These are phyloP conservation scores for Drosophila littoralis DNA, from an alignment of 1,140 invertebrate species.

Conservation along the genomic window DNA sequence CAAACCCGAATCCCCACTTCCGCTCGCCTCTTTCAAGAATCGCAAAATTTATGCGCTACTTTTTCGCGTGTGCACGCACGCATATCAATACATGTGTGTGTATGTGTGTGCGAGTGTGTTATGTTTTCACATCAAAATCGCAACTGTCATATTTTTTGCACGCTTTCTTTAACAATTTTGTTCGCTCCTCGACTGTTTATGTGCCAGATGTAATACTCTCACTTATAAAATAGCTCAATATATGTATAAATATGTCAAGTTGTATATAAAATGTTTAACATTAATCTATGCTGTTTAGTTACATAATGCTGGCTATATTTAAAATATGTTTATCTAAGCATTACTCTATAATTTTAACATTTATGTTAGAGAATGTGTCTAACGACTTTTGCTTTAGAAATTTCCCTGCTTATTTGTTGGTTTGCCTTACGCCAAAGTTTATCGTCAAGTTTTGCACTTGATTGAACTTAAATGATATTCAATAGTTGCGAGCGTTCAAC, in stretches of 20 bases:
- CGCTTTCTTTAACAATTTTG: slow-evolving; percentile 54
- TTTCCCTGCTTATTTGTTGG: neutral
- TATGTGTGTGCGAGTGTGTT: slow-evolving; percentile 32
- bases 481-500: slow-evolving; percentile 27
- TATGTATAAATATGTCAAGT: neutral
- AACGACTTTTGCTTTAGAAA: neutral
- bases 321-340: neutral
- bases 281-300: neutral
- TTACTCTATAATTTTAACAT: neutral
- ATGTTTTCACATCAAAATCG: slow-evolving; percentile 61
- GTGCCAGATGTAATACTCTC: slow-evolving; percentile 8
- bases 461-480: slow-evolving; percentile 69
- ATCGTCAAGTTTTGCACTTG: slow-evolving; percentile 75
- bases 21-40: slow-evolving; percentile 40
- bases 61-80: slow-evolving; percentile 41
- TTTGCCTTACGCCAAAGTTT: slow-evolving; percentile 46
- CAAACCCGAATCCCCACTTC: neutral
- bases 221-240: neutral
- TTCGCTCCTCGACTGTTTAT: slow-evolving; percentile 4
- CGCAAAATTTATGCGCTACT: slow-evolving; percentile 70
- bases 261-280: neutral
- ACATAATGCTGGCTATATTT: neutral
- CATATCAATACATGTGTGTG: slow-evolving; percentile 11
- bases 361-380: neutral
- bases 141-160: slow-evolving; percentile 70